These are phyloP conservation scores for Strigops habroptila DNA, from an alignment of 2,113 vertebrate genomes.

Conservation along the genomic window DNA sequence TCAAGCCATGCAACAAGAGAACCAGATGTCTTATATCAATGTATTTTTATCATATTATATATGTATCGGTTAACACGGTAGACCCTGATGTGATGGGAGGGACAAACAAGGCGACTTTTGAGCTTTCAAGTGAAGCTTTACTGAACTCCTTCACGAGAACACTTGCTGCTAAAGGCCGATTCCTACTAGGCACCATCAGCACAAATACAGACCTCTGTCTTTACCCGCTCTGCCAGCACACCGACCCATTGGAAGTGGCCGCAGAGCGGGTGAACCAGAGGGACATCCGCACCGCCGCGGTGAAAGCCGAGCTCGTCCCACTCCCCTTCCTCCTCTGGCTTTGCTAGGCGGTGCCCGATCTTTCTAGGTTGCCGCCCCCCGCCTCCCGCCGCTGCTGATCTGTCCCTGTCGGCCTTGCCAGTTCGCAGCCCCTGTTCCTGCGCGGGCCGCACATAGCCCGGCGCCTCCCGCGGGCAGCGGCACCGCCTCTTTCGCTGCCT, in stretches of 20 bases:
- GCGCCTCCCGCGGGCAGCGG: too few relatives aligned
- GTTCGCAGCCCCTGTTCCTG: not conserved
- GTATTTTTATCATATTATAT: not conserved
- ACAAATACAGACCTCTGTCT: fast-evolving
- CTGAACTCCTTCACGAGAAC: fast-evolving
- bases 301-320: fast-evolving
- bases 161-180: not conserved
- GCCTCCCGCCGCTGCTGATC: not conserved
- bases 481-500: not conserved
- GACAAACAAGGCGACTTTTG: not conserved
- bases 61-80: not conserved
- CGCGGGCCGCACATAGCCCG: too few relatives aligned
- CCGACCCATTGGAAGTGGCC: too few relatives aligned
- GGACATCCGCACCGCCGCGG: not conserved
- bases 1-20: not conserved
- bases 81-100: not conserved
- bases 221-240: too few relatives aligned
- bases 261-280: fast-evolving
- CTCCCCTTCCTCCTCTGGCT: fast-evolving
- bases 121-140: not conserved
- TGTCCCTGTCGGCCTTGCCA: too few relatives aligned
- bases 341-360: fast-evolving
- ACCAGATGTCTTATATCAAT: not conserved
- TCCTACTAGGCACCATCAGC: not conserved
- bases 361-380: too few relatives aligned